Conservation (phyloP, 1,140 invertebrate species). For the Bombus affinis region DNA sequence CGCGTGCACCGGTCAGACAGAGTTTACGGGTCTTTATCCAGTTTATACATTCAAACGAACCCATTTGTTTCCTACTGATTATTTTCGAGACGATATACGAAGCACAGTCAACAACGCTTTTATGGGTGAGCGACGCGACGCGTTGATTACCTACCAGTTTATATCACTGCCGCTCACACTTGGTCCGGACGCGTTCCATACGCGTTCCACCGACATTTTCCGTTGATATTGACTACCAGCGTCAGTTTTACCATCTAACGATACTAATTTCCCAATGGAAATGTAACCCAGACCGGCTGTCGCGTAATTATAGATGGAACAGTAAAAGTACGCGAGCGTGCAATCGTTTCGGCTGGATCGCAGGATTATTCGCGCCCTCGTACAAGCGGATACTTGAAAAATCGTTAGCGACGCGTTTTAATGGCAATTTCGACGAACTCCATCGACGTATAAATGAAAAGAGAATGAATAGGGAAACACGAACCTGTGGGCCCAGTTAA, state of each 20-base stretch:
- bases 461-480: background rate
- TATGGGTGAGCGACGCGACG: background rate
- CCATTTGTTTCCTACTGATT: slow-evolving; percentile 26
- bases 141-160: slow-evolving; percentile 26
- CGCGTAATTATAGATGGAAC: slow-evolving; percentile 32
- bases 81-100: slow-evolving; percentile 26
- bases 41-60: slow-evolving; percentile 34
- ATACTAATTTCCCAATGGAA: slow-evolving; percentile 29
- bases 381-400: background rate
- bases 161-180: slow-evolving; percentile 27
- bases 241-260: slow-evolving; percentile 16
- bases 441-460: slow-evolving; percentile 28
- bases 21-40: slow-evolving; percentile 16
- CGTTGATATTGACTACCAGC: background rate
- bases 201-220: background rate
- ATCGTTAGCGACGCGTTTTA: slow-evolving; percentile 22
- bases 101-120: slow-evolving; percentile 28
- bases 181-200: background rate
- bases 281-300: slow-evolving; percentile 11
- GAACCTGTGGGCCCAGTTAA: too few species aligned
- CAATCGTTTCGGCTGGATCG: background rate
- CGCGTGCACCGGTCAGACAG: background rate
- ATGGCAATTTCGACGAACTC: slow-evolving; percentile 1
- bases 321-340: slow-evolving; percentile 30
- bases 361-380: background rate